Evolutionary conservation across 2,888 invertebrate genomes (phyloP).

Genomic region (Dryomyza anilis): DNA sequence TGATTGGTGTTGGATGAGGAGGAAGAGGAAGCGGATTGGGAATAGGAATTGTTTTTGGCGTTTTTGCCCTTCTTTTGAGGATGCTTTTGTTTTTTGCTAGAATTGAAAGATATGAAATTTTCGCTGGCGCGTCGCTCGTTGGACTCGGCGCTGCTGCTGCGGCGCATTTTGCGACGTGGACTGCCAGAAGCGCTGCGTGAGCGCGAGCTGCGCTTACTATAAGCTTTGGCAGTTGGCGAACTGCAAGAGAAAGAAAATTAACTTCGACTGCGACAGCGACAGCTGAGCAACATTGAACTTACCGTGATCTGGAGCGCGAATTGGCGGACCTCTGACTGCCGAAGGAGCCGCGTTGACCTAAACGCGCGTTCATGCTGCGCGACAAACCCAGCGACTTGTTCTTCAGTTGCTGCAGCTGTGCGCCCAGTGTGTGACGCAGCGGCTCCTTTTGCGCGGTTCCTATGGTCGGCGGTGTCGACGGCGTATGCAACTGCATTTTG

Average conservation of each 20-base stretch:
- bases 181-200: conserved; percentile 60
- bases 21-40: no score
- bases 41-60: conserved; percentile 27
- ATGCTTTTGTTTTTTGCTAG: conserved; percentile 55
- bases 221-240: conserved; percentile 48
- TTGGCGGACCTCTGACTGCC: conserved; percentile 51
- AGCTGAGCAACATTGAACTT: conserved; percentile 32
- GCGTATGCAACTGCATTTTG: conserved; percentile 62
- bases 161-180: conserved; percentile 64
- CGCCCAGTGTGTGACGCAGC: conserved; percentile 11
- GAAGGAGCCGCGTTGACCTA: conserved; percentile 62
- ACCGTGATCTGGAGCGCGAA: conserved; percentile 58
- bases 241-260: conserved; percentile 37
- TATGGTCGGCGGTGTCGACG: conserved; percentile 62
- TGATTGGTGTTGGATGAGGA: conserved; percentile 30
- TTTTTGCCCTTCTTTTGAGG: conserved; percentile 57
- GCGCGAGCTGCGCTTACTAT: conserved; percentile 47
- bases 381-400: conserved; percentile 63
- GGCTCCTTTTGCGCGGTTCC: conserved; percentile 56
- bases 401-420: conserved; percentile 33
- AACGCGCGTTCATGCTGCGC: conserved; percentile 65
- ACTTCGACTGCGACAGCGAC: neutral
- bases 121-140: conserved; percentile 59
- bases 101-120: conserved; percentile 53
- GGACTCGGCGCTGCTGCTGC: conserved; percentile 51